Evolutionary conservation across 92 coral and sea anemone genomes (phyloP), one percentile per base, ranked within the genome.

Genomic region (Blastomussa wellsi): DNA sequence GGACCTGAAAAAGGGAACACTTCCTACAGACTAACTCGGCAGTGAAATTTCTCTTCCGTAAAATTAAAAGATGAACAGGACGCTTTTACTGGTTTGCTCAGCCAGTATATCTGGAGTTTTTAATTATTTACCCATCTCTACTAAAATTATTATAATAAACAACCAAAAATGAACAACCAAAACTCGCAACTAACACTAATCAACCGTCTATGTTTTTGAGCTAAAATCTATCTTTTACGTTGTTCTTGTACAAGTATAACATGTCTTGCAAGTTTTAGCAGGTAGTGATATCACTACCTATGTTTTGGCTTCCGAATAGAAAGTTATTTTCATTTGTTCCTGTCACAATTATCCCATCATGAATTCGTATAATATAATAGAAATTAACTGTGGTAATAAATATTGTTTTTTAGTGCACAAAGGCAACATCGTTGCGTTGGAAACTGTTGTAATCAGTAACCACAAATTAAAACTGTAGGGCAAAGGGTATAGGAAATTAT

Each of bases 381-480:
- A 77, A 64, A 66, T 39, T 66, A 29, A 59, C 9, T 78, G 35
- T 38, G n/a, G 35, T 5, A 78, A 16, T 20, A 42, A 28, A 48
- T 64, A 64, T 79, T 79, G 62, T 41, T 31, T 12, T 41, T 22
- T 24, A 57, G 64, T 57, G 64, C 64, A n/a, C 3, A 79, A 79
- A 4, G 20, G 31, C 10, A 39, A 11, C 59, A 14, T 41, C 42
- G 59, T 41, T 79, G 41, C 84, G 20, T 79, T 64, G 77, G 76
- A 81, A 44, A 81, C 77, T 15, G 32, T 20, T 32, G 31, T 78
- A 69, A 57, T 22, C 4, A 13, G 4, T 24, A 79, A 79, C 82
- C 72, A 68, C 82, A 79, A 79, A 60, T 79, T 81, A 67, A 81
- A 48, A 19, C 37, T 81, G 48, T 17, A 48, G 44, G 67, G 9